Percentiles rank a stretch among this genome's conserved stretches.
Evolutionary conservation across 1,140 invertebrate genomes (phyloP).

Genomic region (Schlechtendalia chinensis): DNA sequence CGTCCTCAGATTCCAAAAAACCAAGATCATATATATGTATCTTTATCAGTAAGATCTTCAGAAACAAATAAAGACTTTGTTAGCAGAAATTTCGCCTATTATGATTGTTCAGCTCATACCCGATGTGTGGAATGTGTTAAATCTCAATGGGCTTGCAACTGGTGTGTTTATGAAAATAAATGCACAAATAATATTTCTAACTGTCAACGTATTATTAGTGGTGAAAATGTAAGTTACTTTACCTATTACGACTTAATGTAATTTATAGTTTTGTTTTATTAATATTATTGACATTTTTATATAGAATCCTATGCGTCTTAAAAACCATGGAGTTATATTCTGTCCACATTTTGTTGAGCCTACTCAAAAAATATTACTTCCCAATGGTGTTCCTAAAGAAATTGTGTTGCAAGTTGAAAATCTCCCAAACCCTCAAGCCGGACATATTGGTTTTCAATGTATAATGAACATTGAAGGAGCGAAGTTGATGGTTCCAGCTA

Average conservation of each 20-base stretch:
- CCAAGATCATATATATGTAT: constrained; percentile 85
- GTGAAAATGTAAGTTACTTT: constrained; percentile 73
- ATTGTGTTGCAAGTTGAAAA: constrained; percentile 86
- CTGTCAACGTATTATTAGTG: constrained; percentile 75
- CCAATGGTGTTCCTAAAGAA: constrained; percentile 85
- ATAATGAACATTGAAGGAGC: constrained; percentile 87
- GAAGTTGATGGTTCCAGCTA: constrained; percentile 81
- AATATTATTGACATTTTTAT: constrained; percentile 51
- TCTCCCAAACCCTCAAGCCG: constrained; percentile 79
- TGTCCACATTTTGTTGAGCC: constrained; percentile 77
- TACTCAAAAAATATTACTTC: constrained; percentile 70
- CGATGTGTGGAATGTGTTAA: constrained; percentile 83
- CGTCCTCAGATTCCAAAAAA: constrained; percentile 77
- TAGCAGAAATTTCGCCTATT: constrained; percentile 88
- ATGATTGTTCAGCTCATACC: constrained; percentile 85
- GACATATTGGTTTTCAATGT: constrained; percentile 84
- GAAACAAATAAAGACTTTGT: constrained; percentile 96
- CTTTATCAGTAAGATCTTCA: constrained; percentile 86
- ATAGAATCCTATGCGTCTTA: constrained; percentile 70
- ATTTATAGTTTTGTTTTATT: constrained; percentile 22
- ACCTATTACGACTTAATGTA: neutral
- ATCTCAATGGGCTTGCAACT: constrained; percentile 88
- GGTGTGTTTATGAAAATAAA: constrained; percentile 94
- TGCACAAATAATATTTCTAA: constrained; percentile 83
- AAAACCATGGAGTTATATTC: constrained; percentile 71